Evolutionary conservation across 2,797 vertebrate species (phyloP).

Genomic region (Peromyscus eremicus): DNA sequence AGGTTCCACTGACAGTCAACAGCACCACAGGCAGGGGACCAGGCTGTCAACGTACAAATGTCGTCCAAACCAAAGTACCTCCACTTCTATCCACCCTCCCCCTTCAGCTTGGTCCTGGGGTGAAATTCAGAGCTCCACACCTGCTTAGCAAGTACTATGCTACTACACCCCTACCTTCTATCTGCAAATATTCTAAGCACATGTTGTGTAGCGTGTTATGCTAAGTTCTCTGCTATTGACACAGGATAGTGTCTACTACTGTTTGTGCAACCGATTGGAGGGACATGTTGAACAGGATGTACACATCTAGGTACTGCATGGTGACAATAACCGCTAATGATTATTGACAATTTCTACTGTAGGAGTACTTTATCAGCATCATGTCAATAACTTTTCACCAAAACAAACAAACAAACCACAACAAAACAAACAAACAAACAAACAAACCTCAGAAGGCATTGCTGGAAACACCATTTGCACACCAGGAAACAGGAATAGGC

Average conservation of each 20-base stretch:
- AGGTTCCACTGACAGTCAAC: too few species aligned
- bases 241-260: background rate
- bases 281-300: background rate
- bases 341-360: background rate
- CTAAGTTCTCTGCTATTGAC: conserved; percentile 19
- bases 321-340: background rate
- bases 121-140: background rate
- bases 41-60: background rate
- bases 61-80: background rate
- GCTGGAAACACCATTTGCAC: background rate
- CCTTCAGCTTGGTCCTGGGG: background rate
- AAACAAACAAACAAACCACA: background rate
- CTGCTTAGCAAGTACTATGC: background rate
- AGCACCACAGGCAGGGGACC: background rate
- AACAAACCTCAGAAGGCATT: background rate
- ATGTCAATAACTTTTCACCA: background rate
- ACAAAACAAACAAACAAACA: background rate
- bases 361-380: background rate
- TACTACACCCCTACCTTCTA: background rate
- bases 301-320: background rate
- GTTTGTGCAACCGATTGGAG: background rate
- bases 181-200: background rate
- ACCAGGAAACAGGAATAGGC: conserved; percentile 17
- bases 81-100: background rate
- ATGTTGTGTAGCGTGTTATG: background rate